Percentiles rank a stretch among this genome's conserved stretches.
Evolutionary conservation across 1,140 invertebrate genomes (phyloP).

Genomic region (Aporrectodea caliginosa): DNA sequence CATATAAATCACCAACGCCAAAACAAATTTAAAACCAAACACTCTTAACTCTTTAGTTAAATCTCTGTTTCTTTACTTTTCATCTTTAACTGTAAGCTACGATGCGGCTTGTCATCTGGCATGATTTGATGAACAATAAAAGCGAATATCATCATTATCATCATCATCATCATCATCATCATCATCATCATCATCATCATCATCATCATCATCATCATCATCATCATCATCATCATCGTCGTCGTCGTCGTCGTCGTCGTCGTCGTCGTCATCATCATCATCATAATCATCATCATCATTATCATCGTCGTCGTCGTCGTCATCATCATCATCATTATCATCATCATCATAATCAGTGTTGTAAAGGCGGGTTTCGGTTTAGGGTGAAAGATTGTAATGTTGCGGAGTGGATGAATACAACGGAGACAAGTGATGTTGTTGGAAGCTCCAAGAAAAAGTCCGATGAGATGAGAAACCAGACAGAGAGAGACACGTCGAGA

Average conservation of each 20-base stretch:
- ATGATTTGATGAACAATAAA: no score
- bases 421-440: background rate
- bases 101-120: no score
- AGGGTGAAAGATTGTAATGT: background rate
- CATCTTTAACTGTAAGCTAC: no score
- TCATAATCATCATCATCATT: no score
- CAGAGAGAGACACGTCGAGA: no score
- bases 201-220: constrained; percentile 9
- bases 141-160: constrained; percentile 10
- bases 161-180: constrained; percentile 9
- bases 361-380: background rate
- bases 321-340: constrained; percentile 9
- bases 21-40: no score
- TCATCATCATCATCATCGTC: constrained; percentile 9
- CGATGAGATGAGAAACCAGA: no score
- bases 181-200: constrained; percentile 10
- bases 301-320: constrained; percentile 8
- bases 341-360: no score
- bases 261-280: background rate
- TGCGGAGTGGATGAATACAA: background rate
- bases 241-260: constrained; percentile 7
- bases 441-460: no score
- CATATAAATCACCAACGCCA: no score
- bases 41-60: no score
- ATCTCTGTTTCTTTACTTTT: no score